phyloP scores from a whole-genome alignment of 2,797 vertebrate genomes.

The Sternotherus odoratus region DNA sequence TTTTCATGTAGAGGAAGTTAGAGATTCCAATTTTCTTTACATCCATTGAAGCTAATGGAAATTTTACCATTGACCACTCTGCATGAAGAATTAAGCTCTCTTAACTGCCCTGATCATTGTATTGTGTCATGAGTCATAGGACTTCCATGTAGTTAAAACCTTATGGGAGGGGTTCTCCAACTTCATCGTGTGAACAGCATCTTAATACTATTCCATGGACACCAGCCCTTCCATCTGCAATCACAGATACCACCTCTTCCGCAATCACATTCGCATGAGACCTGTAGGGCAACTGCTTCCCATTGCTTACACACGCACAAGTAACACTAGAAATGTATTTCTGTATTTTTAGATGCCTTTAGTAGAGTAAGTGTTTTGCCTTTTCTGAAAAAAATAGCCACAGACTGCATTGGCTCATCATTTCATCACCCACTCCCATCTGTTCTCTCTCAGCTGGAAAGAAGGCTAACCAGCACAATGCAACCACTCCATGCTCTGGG shows the following conservation, averaged over 20 bases:
- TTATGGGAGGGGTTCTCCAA: constrained; percentile 46
- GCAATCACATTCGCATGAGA: not conserved
- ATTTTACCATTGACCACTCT: not conserved
- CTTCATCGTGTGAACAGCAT: not conserved
- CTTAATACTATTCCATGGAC: not conserved
- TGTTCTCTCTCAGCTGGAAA: constrained; percentile 69
- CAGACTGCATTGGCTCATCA: constrained; percentile 15
- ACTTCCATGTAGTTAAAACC: constrained; percentile 36
- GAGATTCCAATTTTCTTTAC: not conserved
- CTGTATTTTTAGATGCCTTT: not conserved
- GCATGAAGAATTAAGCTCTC: not conserved
- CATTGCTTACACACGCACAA: not conserved
- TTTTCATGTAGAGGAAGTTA: not conserved
- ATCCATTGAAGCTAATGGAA: not conserved
- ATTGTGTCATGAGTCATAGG: constrained; percentile 44
- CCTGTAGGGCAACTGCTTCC: not conserved
- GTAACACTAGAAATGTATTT: not conserved
- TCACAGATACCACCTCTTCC: not conserved
- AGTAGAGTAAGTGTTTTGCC: not conserved
- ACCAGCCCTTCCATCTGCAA: not conserved
- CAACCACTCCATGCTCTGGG: not conserved
- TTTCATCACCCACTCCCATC: constrained; percentile 71
- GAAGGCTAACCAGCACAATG: constrained; percentile 24
- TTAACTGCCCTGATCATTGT: constrained; percentile 55
- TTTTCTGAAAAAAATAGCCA: constrained; percentile 1